Conservation (phyloP, 2,113 vertebrate genomes). For the Smithornis capensis region DNA sequence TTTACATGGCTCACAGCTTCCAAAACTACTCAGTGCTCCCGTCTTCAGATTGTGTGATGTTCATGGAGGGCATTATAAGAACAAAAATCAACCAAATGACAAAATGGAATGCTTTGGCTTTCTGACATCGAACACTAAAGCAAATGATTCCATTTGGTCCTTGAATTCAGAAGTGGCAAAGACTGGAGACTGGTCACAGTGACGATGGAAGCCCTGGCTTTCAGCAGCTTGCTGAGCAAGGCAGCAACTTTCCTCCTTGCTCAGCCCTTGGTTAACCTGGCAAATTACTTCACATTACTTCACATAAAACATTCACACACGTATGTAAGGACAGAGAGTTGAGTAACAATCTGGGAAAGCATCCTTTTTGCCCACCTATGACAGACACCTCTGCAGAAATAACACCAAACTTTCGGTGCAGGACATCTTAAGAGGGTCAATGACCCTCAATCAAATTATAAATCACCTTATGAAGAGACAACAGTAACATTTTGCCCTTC, state of each 20-base stretch:
- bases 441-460: background rate
- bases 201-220: background rate
- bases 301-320: background rate
- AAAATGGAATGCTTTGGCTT: background rate
- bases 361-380: background rate
- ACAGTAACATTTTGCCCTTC: background rate
- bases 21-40: background rate
- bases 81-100: background rate
- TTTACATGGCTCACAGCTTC: background rate
- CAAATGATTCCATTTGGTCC: background rate
- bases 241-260: background rate
- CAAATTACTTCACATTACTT: background rate
- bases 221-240: background rate
- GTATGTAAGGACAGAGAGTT: background rate
- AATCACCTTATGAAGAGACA: background rate
- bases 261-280: background rate
- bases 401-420: background rate
- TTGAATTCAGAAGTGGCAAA: background rate
- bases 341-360: background rate
- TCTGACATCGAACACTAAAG: background rate
- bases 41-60: background rate
- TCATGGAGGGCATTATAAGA: background rate
- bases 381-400: background rate
- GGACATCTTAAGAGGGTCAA: background rate
- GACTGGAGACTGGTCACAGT: background rate